Conservation (phyloP, 2,797 vertebrate species). For the Enteromius anoplus region DNA sequence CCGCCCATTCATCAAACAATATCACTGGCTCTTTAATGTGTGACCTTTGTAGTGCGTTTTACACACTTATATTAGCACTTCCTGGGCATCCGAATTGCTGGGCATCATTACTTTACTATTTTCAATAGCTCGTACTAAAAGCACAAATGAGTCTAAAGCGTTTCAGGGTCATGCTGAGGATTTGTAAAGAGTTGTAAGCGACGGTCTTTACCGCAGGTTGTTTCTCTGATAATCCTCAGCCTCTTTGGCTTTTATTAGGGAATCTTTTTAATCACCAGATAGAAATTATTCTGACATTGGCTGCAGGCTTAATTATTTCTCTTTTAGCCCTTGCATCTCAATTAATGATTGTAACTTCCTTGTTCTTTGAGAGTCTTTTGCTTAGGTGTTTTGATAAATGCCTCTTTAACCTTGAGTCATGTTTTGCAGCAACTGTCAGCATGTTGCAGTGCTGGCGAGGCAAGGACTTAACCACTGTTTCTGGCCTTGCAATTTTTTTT, state of each 20-base stretch:
- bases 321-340: conserved; percentile 40
- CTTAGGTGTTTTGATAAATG: conserved; percentile 31
- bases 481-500: conserved; percentile 16
- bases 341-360: conserved; percentile 42
- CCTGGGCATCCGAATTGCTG: not conserved
- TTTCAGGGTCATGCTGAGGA: conserved; percentile 1
- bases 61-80: not conserved
- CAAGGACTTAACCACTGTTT: conserved; percentile 11
- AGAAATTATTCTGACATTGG: conserved; percentile 47
- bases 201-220: conserved; percentile 17
- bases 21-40: not conserved
- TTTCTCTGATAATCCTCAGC: conserved; percentile 43
- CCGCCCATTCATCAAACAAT: not conserved
- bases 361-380: conserved; percentile 13
- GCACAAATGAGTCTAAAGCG: not conserved
- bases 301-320: conserved; percentile 48
- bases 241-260: conserved; percentile 39
- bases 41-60: conserved; percentile 6
- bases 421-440: conserved; percentile 15
- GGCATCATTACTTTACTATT: conserved; percentile 12
- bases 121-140: not conserved
- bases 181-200: conserved; percentile 37
- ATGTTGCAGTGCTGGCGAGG: conserved; percentile 14
- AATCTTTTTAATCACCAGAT: conserved; percentile 54
- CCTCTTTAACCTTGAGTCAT: conserved; percentile 42